Evolutionary conservation across 2,888 invertebrate species (phyloP).

Genomic region (Anoplius nigerrimus): DNA sequence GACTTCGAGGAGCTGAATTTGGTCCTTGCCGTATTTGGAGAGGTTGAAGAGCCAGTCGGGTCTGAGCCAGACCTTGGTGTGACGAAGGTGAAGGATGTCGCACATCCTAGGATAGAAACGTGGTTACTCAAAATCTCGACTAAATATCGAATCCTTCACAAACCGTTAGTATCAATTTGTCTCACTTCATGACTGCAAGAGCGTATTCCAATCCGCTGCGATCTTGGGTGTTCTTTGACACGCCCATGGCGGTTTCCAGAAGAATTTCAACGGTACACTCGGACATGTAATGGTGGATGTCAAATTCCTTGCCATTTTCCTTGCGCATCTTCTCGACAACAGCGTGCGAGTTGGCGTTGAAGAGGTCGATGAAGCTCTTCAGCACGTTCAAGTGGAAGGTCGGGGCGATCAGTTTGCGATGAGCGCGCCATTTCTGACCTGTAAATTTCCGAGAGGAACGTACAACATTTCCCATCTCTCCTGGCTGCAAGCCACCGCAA

Average conservation of each 20-base stretch:
- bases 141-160: background rate
- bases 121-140: background rate
- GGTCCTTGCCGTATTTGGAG: slow-evolving; percentile 84
- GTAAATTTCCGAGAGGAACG: slow-evolving; percentile 29
- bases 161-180: slow-evolving; percentile 6
- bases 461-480: too few relatives aligned
- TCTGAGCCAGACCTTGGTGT: slow-evolving; percentile 87
- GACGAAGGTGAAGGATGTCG: slow-evolving; percentile 88
- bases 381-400: slow-evolving; percentile 92
- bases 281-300: slow-evolving; percentile 90
- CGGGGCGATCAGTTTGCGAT: slow-evolving; percentile 90
- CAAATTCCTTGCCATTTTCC: slow-evolving; percentile 82
- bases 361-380: slow-evolving; percentile 90
- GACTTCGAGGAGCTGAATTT: slow-evolving; percentile 83
- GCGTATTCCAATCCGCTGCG: slow-evolving; percentile 90
- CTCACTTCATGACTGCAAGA: slow-evolving; percentile 88
- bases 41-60: slow-evolving; percentile 87
- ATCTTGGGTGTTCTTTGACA: slow-evolving; percentile 88
- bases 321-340: slow-evolving; percentile 85
- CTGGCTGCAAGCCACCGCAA: background rate
- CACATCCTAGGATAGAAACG: slow-evolving; percentile 79
- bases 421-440: slow-evolving; percentile 91
- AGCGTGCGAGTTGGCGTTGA: slow-evolving; percentile 87
- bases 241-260: slow-evolving; percentile 92
- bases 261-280: slow-evolving; percentile 90